Evolutionary conservation across 2,797 vertebrate species (phyloP).

Genomic region (Thunnus albacares): DNA sequence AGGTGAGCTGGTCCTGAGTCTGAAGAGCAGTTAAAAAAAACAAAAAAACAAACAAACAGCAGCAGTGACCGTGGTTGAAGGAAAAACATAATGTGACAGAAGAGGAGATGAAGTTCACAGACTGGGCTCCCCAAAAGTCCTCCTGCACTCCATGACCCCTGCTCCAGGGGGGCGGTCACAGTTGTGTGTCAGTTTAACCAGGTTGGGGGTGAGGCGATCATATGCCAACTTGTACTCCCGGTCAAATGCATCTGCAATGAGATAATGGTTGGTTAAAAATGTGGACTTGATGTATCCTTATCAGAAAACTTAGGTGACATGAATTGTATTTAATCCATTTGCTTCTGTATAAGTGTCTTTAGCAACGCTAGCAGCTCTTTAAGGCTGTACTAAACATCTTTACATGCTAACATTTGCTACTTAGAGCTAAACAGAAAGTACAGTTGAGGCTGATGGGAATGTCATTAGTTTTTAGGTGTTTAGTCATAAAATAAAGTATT

Average conservation of each 20-base stretch:
- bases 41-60: constrained; percentile 30
- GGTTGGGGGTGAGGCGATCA: constrained; percentile 92
- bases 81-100: neutral
- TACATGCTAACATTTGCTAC: neutral
- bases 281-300: neutral
- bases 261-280: neutral
- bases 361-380: neutral
- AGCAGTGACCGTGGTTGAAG: constrained; percentile 47
- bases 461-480: neutral
- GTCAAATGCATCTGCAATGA: constrained; percentile 94
- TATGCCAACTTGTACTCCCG: constrained; percentile 98
- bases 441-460: neutral
- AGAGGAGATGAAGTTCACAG: constrained; percentile 83
- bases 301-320: neutral
- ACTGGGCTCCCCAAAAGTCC: constrained; percentile 93
- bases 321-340: neutral
- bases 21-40: constrained; percentile 48
- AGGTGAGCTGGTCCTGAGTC: constrained; percentile 75
- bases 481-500: neutral
- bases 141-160: constrained; percentile 97
- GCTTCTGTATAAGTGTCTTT: neutral
- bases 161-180: constrained; percentile 96
- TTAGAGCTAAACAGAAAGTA: neutral
- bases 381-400: neutral
- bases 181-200: constrained; percentile 97